Base-by-base conservation (phyloP, 2,113 vertebrate species). In the Uropsilus gracilis region DNA sequence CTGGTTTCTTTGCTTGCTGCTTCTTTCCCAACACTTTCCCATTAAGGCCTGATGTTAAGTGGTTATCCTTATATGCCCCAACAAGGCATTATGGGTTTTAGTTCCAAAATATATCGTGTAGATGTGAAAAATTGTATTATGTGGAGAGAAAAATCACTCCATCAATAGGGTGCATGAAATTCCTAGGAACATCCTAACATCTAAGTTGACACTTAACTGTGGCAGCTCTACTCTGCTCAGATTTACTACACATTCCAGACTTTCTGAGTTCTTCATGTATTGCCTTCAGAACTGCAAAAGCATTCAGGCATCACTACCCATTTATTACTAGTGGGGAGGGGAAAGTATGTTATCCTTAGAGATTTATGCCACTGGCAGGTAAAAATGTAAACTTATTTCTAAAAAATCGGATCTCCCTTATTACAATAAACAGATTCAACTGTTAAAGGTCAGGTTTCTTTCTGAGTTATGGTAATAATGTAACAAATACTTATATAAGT, bases 401-500 rank as follows among this genome's bases (percentile, higher is more conserved):
- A 85, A 76, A 91, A 94, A 98, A 89, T 97, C 32, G 93, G 88
- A 83, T 96, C 93, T 88, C 95, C 96, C 97, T 98, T 98, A 96
- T 98, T 97, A 96, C 80, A 96, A 97, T 97, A 98, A 98, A 98
- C 96, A 98, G 96, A 97, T 98, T 94, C 96, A 94, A 96, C 7
- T 37, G 96, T 95, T 97, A 98, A 98, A 98, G 98, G 97, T 98
- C 98, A 98, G 95, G 68, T 97, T 98, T 97, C 97, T 97, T 96
- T 98, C 96, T 98, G 97, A 98, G 95, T 98, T 97, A 96, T 90
- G 97, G 97, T 97, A 98, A 97, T 97, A 97, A 97, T 94, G 92
- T 86, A 96, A 94, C 95, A 98, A 98, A 98, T 97, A 97, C 93
- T 98, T 98, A 98, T 94, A 97, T 96, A 96, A 89, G 94, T 98